A percentile compares a stretch with the other conserved stretches of the same genome.
These are phyloP conservation scores for Caenorhabditis sp. DNA, from an alignment of 2,888 invertebrate genomes.

Conservation along the genomic window DNA sequence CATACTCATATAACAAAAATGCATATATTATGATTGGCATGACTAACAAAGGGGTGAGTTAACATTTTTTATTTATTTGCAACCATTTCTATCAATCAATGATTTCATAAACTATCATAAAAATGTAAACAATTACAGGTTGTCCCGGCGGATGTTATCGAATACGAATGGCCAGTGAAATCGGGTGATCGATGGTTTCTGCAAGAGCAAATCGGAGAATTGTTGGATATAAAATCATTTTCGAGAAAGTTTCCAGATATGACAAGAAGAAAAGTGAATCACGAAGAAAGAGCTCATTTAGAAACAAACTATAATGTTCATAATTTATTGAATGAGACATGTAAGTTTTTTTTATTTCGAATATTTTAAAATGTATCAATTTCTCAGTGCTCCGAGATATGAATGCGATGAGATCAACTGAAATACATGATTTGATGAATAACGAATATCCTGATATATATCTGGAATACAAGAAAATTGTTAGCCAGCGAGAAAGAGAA, in stretches of 20 bases:
- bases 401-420: constrained; percentile 72
- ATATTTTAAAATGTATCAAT: too few relatives aligned
- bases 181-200: constrained; percentile 65
- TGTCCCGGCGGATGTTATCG: constrained; percentile 61
- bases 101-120: too few relatives aligned
- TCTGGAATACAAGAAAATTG: constrained; percentile 73
- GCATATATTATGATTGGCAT: background rate
- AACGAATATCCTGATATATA: constrained; percentile 93
- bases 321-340: constrained; percentile 59
- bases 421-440: constrained; percentile 92
- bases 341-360: constrained; percentile 35
- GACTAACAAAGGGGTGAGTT: background rate
- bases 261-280: constrained; percentile 75
- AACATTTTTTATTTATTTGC: background rate
- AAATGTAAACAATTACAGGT: constrained; percentile 18
- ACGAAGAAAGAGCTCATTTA: constrained; percentile 88
- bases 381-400: constrained; percentile 62
- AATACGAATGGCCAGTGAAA: constrained; percentile 69
- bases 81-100: background rate
- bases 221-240: constrained; percentile 92
- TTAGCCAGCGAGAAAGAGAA: constrained; percentile 71
- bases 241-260: constrained; percentile 80
- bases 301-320: constrained; percentile 76
- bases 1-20: background rate
- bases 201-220: constrained; percentile 93